Percentiles rank a stretch among this genome's conserved stretches.
Evolutionary conservation across 2,113 vertebrate species (phyloP).

Genomic region (Rhagologus leucostigma): DNA sequence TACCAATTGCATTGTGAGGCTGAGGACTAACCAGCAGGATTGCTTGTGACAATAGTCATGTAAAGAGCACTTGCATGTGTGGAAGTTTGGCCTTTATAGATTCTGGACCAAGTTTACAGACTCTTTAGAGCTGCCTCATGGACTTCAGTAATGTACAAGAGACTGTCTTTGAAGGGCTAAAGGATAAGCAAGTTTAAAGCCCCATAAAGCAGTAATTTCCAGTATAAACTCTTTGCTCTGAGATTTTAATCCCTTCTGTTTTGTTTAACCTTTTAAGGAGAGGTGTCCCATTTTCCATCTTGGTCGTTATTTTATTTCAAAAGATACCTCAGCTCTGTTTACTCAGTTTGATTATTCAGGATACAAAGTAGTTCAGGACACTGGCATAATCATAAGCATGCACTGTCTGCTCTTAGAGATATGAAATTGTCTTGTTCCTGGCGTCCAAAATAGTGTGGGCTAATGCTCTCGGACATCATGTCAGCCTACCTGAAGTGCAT

Average conservation of each 20-base stretch:
- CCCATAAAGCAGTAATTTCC: not conserved
- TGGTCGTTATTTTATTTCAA: not conserved
- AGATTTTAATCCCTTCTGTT: not conserved
- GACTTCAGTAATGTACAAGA: not conserved
- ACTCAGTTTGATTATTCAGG: not conserved
- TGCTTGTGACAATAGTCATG: too few relatives aligned
- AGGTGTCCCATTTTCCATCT: not conserved
- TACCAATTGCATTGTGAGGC: not conserved
- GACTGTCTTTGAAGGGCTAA: not conserved
- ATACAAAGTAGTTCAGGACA: not conserved
- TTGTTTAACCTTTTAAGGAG: not conserved
- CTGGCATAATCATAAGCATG: not conserved
- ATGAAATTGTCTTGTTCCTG: not conserved
- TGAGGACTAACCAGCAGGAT: not conserved
- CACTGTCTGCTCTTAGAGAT: not conserved
- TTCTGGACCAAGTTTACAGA: not conserved
- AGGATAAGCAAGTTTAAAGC: not conserved
- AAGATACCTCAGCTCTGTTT: not conserved
- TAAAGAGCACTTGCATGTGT: not conserved
- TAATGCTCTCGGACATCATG: not conserved
- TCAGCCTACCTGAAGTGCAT: not conserved
- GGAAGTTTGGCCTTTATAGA: not conserved
- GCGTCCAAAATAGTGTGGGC: not conserved
- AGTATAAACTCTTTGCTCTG: not conserved
- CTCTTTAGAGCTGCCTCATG: not conserved